Evolutionary conservation across 2,797 vertebrate species (phyloP).

Genomic region (Pantherophis vulpinus): DNA sequence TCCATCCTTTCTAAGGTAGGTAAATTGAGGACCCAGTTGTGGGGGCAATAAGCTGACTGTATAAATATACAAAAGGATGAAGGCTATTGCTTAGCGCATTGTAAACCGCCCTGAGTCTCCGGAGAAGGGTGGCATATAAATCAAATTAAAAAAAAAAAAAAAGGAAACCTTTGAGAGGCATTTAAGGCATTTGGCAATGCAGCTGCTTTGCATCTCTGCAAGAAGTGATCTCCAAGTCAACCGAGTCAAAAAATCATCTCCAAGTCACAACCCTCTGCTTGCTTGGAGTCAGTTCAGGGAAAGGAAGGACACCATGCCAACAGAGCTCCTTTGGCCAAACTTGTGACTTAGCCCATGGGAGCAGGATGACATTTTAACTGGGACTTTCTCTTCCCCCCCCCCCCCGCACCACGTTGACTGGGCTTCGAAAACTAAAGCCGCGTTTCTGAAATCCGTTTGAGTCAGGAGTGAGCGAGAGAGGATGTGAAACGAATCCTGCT

Average conservation of each 20-base stretch:
- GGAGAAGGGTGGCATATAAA: too few relatives aligned
- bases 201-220: neutral
- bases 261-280: neutral
- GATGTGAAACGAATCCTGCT: neutral
- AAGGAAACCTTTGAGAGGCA: neutral
- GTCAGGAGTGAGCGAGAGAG: neutral
- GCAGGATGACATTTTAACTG: neutral
- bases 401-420: too few relatives aligned
- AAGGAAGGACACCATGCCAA: neutral
- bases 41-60: too few relatives aligned
- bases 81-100: too few relatives aligned
- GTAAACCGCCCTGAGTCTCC: too few relatives aligned
- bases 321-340: neutral
- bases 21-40: too few relatives aligned
- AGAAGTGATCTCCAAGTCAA: neutral
- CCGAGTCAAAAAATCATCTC: neutral
- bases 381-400: too few relatives aligned
- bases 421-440: neutral
- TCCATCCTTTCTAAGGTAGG: too few relatives aligned
- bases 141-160: too few relatives aligned
- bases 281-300: neutral
- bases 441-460: neutral
- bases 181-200: neutral
- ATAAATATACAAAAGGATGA: too few relatives aligned
- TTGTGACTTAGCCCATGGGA: neutral